Evolutionary conservation across 2,797 vertebrate genomes (phyloP), one percentile per base, ranked within the genome.

Genomic region (Tragelaphus eurycerus): DNA sequence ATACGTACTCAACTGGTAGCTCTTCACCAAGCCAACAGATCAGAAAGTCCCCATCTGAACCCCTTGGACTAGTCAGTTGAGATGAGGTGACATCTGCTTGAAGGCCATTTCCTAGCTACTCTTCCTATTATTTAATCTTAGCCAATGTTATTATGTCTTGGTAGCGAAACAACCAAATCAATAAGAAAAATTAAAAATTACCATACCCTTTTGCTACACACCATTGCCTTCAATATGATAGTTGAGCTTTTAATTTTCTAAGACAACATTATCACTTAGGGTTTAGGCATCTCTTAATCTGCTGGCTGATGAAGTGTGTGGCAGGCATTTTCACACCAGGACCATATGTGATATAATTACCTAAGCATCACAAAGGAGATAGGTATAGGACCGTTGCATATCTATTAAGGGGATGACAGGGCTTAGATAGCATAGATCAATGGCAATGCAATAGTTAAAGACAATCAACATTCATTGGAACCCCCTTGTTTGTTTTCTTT

Each of bases 401-500:
- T 55, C 79, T 83, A 0, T 43, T 67, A 86, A 31, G 29, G 43
- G 17, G 14, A 50, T 9, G 79, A 50, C 19, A 50, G 4, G 31
- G 83, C 54, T 86, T 55, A 60, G 54, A 16, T 14, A 15, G 15
- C 19, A 0, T 7, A 62, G 38, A 81, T 52, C 21, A 5, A 8
- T 43, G 64, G 94, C 0, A 0, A 19, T 1, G 76, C 93, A 62
- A 81, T 52, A 84, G 90, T 95, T 97, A 92, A 76, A 78, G 82
- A 59, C 7, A 48, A n/a, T 67, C 34, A 4, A 29, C 78, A 86
- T 94, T 81, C 87, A 76, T 86, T 86, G 83, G 95, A 86, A 14
- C 2, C 13, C 71, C 21, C 19, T 79, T 97, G 25, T 98, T 97
- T 98, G 98, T 98, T 98, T 98, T 97, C 97, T 93, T 91, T 97